phyloP scores from a whole-genome alignment of 2,113 vertebrate species.

The Chunga burmeisteri region DNA sequence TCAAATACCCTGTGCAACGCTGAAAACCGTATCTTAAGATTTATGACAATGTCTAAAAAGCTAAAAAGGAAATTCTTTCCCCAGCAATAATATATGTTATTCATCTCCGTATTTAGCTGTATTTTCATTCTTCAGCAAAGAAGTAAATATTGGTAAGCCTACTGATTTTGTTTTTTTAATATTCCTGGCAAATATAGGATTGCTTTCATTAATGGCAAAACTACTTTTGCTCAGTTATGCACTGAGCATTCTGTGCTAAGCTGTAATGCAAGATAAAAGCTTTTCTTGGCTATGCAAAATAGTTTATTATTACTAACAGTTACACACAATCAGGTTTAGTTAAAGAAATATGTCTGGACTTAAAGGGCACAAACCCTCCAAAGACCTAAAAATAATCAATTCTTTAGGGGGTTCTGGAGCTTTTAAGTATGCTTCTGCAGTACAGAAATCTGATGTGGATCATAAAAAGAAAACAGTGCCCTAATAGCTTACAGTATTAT shows the following conservation, averaged over 20 bases:
- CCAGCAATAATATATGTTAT: neutral
- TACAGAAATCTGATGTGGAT: neutral
- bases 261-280: neutral
- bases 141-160: neutral
- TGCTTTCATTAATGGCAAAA: neutral
- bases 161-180: neutral
- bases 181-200: neutral
- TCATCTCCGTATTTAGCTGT: neutral
- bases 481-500: neutral
- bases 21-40: neutral
- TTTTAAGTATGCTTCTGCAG: neutral
- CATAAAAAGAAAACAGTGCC: neutral
- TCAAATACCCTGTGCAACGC: neutral
- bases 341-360: conserved; percentile 1
- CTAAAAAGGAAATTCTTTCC: neutral
- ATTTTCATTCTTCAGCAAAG: neutral
- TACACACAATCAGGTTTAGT: neutral
- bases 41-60: neutral
- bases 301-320: neutral
- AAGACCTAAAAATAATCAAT: conserved; percentile 16
- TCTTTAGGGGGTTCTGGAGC: neutral
- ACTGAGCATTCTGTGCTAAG: neutral
- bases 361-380: neutral
- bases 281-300: neutral
- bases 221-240: neutral